Percentiles rank a stretch among this genome's conserved stretches.
Evolutionary conservation across 2,113 vertebrate genomes (phyloP).

Genomic region (Saccopteryx leptura): DNA sequence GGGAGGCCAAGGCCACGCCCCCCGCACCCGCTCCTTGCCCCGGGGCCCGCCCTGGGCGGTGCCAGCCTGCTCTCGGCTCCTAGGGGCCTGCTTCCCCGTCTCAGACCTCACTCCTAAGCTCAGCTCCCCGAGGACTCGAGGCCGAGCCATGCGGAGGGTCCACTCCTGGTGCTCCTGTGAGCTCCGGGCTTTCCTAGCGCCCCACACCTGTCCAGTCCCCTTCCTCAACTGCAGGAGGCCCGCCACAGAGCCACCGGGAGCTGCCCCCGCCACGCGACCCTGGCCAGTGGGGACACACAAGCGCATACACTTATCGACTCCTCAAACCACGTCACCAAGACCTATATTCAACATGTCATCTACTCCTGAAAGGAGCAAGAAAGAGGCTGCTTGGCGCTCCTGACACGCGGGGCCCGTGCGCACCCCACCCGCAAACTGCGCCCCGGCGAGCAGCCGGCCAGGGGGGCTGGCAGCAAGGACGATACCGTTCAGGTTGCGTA

Average conservation of each 20-base stretch:
- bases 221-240: neutral
- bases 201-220: neutral
- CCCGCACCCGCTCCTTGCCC: neutral
- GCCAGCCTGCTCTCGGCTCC: neutral
- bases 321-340: neutral
- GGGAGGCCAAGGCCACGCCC: neutral
- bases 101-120: neutral
- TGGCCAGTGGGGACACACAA: neutral
- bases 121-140: fast-evolving
- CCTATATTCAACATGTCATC: fast-evolving
- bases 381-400: neutral
- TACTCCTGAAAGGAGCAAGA: too few relatives aligned
- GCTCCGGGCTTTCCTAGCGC: neutral
- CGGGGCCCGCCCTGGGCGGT: neutral
- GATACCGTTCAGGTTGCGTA: conserved; percentile 92
- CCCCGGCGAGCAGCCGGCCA: too few relatives aligned
- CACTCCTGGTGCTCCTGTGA: neutral
- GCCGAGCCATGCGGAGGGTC: fast-evolving
- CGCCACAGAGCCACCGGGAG: neutral
- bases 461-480: too few relatives aligned
- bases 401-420: neutral
- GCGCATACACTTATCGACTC: neutral
- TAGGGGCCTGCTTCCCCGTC: too few relatives aligned
- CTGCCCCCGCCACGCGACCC: neutral
- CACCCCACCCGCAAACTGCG: too few relatives aligned